These are phyloP conservation scores for Sarcophaga caerulescens DNA, from an alignment of 2,888 invertebrate species.

Conservation along the genomic window DNA sequence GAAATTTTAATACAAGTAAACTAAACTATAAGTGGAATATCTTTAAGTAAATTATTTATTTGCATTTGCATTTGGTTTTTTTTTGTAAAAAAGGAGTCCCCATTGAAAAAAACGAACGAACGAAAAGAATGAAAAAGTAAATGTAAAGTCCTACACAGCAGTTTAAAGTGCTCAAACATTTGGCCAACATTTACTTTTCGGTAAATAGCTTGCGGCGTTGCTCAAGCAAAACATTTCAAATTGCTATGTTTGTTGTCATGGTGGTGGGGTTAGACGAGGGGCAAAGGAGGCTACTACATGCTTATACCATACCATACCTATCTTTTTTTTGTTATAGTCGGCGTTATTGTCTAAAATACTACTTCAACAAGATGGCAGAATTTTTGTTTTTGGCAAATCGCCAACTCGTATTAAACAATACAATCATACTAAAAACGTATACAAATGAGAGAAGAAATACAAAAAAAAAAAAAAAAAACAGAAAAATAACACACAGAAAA, in stretches of 20 bases:
- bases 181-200: constrained; percentile 64
- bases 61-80: neutral
- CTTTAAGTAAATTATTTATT: constrained; percentile 18
- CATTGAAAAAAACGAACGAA: constrained; percentile 43
- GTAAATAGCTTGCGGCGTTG: constrained; percentile 39
- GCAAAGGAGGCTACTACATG: neutral
- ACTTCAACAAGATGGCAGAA: constrained; percentile 67
- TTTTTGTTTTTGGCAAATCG: constrained; percentile 52
- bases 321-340: constrained; percentile 38
- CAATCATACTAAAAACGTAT: constrained; percentile 11
- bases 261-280: neutral
- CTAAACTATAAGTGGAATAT: constrained; percentile 5
- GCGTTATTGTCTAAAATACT: constrained; percentile 61
- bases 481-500: constrained; percentile 25
- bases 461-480: constrained; percentile 16
- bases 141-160: constrained; percentile 43
- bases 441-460: constrained; percentile 7
- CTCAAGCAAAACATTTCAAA: constrained; percentile 58
- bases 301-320: constrained; percentile 20
- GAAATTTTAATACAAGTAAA: neutral
- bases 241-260: constrained; percentile 5
- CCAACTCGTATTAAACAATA: constrained; percentile 62
- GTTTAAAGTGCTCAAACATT: constrained; percentile 49
- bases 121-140: constrained; percentile 24
- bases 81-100: constrained; percentile 23